Base-by-base conservation (phyloP, 1,140 invertebrate genomes). In the Nephila pilipes region DNA sequence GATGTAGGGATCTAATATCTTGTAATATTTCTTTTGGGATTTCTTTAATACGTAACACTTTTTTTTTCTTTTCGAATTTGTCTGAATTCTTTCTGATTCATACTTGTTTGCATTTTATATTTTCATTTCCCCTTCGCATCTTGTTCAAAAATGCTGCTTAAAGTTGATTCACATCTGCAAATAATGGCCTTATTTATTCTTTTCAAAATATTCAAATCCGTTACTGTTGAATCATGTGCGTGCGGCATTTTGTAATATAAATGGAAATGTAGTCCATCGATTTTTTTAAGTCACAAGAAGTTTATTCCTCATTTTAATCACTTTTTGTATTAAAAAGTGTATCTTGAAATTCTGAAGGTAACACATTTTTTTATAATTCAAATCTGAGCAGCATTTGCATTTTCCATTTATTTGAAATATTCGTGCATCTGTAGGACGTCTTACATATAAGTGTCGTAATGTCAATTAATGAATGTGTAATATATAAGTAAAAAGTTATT, bases 151-250 rank as follows among this genome's bases (percentile, higher is more conserved):
- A 85, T 85, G n/a, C 46, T 46, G 12, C 55, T 16, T 46, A 58
- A 85, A 36, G 83, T 85, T 60, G 55, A 85, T 85, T 85, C 83
- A 60, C 55, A 85, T 85, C 83, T 85, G 55, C 55, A 36, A 85
- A 85, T 85, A 85, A 85, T 85, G 55, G 55, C 25, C 83, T 85
- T 58, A 85, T 85, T 85, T 60, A 85, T 85, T 85, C 83, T 57
- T 20, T 29, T 57, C 58, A 60, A 85, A 85, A 85, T 85, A 85
- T 85, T 85, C 83, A 85, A 85, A 55, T 60, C 18, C 3, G 25
- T 36, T 36, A 20, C 55, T 58, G 25, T 57, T 29, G 55, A 85
- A 60, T 57, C 57, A 57, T 25, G n/a, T 57, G n/a, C 8, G 54
- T 32, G 55, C 25, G 57, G 55, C n/a, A 36, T 85, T 85, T 85